Base-by-base conservation (phyloP, 2,888 invertebrate species). In the Tipula vernalis region DNA sequence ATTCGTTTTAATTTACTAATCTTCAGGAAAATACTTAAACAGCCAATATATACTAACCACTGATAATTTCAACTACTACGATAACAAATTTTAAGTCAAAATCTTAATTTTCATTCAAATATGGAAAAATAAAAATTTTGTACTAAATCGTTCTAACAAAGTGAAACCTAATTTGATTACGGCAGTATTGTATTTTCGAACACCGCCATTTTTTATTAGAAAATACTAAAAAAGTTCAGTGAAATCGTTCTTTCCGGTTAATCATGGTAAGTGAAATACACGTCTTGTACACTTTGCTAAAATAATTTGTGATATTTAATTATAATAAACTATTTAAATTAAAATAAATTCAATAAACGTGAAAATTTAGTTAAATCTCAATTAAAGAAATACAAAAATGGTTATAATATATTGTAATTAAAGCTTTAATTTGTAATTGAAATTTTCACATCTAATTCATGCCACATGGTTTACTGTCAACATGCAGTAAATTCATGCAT, bases 211-310 rank as follows among this genome's bases (percentile, higher is more conserved):
- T 84, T 84, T 84, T 36, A 10, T 84, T 41, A 15, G 4, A 28
- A 71, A 71, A 71, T 10, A 2, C 12, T 8, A n/a, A 15, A 15
- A 0, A 39, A n/a, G 39, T 84, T 84, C 84, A 84, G 84, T 84
- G 84, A n/a, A 84, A 90, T 91, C 91, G 90, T 91, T 91, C 91
- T 91, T 91, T 91, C 91, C 91, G 91, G 91, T 91, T 90, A 90
- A 90, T 89, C 90, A 91, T 91, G 91, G 91, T 91, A 90, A 91
- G 91, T 84, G 84, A 84, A 84, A 39, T n/a, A 84, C 84, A 84
- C 84, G 84, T 41, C 71, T 71, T 28, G 28, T 10, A 12, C 8
- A 28, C 28, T 28, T 71, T 10, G 71, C 71, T 71, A 3, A 71
- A 18, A 10, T 18, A 28, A 18, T 28, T 18, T 71, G 71, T 71